Percentiles rank a stretch among this genome's conserved stretches.
Evolutionary conservation across 2,888 invertebrate genomes (phyloP).

Genomic region (Phalera bucephala): DNA sequence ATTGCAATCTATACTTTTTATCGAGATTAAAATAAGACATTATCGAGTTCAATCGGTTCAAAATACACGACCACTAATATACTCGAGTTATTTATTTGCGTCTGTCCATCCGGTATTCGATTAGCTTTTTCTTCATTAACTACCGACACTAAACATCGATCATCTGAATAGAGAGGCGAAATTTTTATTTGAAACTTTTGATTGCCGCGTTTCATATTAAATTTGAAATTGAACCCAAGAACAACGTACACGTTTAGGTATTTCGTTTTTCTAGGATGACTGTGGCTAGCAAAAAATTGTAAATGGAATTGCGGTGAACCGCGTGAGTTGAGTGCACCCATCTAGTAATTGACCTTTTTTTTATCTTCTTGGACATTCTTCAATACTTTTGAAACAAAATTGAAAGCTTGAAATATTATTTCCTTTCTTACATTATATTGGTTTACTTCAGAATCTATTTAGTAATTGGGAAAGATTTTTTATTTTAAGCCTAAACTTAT

Average conservation of each 20-base stretch:
- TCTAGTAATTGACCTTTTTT: no score
- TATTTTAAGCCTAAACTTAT: no score
- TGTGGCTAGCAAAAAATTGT: no score
- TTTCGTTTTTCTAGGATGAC: conserved; percentile 1
- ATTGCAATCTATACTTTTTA: conserved; percentile 26
- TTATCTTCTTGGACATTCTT: no score
- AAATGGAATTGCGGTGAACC: conserved; percentile 19
- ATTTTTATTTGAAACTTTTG: neutral
- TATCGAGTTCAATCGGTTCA: conserved; percentile 25
- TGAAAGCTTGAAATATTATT: no score
- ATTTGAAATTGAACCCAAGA: neutral
- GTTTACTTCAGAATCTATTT: no score
- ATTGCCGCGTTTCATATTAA: neutral
- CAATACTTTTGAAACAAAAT: no score
- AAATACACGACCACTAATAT: conserved; percentile 28
- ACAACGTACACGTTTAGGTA: neutral
- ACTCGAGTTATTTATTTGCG: conserved; percentile 30
- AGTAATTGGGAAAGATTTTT: no score
- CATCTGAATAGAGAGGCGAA: neutral
- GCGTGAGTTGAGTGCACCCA: conserved; percentile 19
- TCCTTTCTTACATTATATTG: no score
- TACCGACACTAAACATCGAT: conserved; percentile 12
- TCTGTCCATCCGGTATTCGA: conserved; percentile 33
- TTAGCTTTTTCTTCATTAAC: conserved; percentile 37
- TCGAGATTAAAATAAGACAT: conserved; percentile 21